A percentile compares a stretch with the other conserved stretches of the same genome.
Evolutionary conservation across 2,888 invertebrate genomes (phyloP).

Genomic region (Taphrorychus bicolor): DNA sequence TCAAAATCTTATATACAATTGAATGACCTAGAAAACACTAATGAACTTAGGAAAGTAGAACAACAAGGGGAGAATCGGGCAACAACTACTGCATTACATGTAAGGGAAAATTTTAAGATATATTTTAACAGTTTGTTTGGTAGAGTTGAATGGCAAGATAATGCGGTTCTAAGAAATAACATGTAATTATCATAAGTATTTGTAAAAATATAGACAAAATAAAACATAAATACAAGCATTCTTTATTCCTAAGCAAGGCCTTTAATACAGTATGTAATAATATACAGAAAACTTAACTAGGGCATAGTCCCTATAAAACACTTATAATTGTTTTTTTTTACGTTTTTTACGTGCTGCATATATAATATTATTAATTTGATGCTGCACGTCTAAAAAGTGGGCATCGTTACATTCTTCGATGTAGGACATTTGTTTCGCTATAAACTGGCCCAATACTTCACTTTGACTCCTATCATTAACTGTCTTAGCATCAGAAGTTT

Average conservation of each 20-base stretch:
- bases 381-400: no score
- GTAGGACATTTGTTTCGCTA: background rate
- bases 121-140: background rate
- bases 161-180: background rate
- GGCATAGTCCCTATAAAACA: no score
- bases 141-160: conserved; percentile 2
- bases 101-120: background rate
- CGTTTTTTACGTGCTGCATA: no score
- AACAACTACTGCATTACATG: background rate
- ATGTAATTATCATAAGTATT: background rate
- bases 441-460: background rate
- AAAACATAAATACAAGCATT: no score
- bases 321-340: no score
- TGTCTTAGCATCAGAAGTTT: background rate
- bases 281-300: no score
- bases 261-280: no score
- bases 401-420: no score
- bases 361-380: no score
- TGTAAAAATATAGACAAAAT: no score
- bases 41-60: background rate
- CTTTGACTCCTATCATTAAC: background rate
- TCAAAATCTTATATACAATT: background rate
- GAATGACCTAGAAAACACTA: background rate
- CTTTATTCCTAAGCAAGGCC: no score
- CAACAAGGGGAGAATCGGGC: background rate